Evolutionary conservation across 2,888 invertebrate species (phyloP), one percentile per base, ranked within the genome.

Genomic region (Bembecia ichneumoniformis): DNA sequence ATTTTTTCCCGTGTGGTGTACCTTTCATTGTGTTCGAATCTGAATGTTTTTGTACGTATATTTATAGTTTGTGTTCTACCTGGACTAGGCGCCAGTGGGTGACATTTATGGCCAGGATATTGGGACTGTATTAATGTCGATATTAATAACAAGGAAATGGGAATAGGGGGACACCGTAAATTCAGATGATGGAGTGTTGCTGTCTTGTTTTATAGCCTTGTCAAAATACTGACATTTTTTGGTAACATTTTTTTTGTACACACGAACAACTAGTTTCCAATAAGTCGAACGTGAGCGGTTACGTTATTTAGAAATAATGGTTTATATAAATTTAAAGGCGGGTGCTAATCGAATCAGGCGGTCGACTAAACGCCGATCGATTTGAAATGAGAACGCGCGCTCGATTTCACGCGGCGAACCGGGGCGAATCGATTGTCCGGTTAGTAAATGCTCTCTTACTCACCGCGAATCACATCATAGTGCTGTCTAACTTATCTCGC

Each of bases 81-180:
- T 87, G 86, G 70, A 59, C 76, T 79, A 87, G 87, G 87, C 87
- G 87, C 87, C 87, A 83, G 77, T 73, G 78, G 78, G 71, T 82
- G 84, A 84, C 86, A 78, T 86, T 84, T 80, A 86, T 77, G 72
- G 77, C 61, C 77, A 82, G 82, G 81, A 83, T 83, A 84, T 84
- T 82, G 84, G 83, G 78, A 82, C 75, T 74, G 74, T 68, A 82
- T 83, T 83, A 83, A 84, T 81, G 83, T 83, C 72, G 75, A 84
- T 83, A 82, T 84, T 86, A 82, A 84, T 84, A 82, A 73, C 64
- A 62, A 76, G 80, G 79, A 82, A 79, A 77, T 76, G 64, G 62
- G 60, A 70, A 55, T 65, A 53, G 67, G 71, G 66, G 71, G 74
- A 65, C 66, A 65, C 63, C 69, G 79, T 87, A 86, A 86, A 84